phyloP scores from a whole-genome alignment of 2,797 vertebrate species.

The Sebastes oblongus region DNA sequence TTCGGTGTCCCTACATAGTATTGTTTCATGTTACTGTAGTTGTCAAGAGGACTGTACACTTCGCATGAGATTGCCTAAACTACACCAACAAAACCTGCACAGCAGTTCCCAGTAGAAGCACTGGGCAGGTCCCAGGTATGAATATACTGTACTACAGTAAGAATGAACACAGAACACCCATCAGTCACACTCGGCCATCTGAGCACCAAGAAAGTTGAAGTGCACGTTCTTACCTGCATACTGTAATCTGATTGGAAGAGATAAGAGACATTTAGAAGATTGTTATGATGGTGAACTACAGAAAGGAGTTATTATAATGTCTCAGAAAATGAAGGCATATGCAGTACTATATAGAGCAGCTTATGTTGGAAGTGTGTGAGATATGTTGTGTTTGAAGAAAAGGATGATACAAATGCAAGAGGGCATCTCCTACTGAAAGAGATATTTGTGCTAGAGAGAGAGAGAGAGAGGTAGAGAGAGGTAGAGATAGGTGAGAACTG shows the following conservation, averaged over 20 bases:
- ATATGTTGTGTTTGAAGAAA: neutral
- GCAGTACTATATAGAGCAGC: neutral
- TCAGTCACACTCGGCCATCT: neutral
- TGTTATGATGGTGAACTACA: neutral
- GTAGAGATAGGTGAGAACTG: constrained; percentile 19
- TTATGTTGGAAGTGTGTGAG: neutral
- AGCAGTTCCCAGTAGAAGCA: neutral
- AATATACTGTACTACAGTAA: neutral
- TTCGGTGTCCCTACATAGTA: neutral
- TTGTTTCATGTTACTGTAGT: neutral
- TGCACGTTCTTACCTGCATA: neutral
- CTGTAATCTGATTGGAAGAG: neutral
- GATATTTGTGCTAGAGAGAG: neutral
- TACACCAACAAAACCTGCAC: neutral
- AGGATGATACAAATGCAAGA: neutral
- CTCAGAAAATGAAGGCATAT: neutral
- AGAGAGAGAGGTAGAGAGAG: neutral
- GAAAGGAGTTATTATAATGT: neutral
- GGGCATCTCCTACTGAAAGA: neutral
- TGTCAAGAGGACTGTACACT: neutral
- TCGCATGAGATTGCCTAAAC: neutral
- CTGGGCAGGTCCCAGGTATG: neutral
- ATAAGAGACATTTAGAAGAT: neutral
- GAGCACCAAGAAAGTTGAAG: neutral
- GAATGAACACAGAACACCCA: neutral